Conservation (phyloP, 1,140 invertebrate genomes). For the Polypedilum vanderplanki region DNA sequence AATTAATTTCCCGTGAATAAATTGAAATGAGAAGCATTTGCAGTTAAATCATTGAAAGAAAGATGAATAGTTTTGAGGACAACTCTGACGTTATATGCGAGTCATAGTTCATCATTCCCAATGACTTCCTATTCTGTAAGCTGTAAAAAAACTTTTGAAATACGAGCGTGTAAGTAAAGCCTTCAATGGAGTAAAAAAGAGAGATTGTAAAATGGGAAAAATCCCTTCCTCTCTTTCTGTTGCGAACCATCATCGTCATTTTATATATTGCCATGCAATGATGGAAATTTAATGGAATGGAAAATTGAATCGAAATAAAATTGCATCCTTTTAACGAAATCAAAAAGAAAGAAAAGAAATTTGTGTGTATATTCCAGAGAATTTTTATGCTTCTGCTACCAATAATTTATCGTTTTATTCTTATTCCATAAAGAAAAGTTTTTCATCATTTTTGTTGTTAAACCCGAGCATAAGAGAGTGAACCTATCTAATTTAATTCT, state of each 20-base stretch:
- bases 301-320: slow-evolving; percentile 20
- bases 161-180: no score
- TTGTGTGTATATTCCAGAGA: no score
- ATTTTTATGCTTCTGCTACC: background rate
- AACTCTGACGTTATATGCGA: background rate
- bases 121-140: no score
- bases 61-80: background rate
- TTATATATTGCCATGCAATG: background rate
- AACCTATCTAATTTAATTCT: no score
- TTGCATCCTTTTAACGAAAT: slow-evolving; percentile 18
- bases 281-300: slow-evolving; percentile 17
- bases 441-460: no score
- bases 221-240: no score
- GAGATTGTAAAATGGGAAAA: no score
- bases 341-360: background rate
- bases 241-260: no score
- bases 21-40: slow-evolving; percentile 2
- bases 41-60: background rate
- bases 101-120: background rate
- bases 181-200: no score
- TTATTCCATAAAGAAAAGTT: no score
- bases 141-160: no score
- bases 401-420: background rate
- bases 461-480: no score
- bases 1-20: slow-evolving; percentile 18